Evolutionary conservation across 2,797 vertebrate species (phyloP).

Genomic region (Oophaga sylvatica): DNA sequence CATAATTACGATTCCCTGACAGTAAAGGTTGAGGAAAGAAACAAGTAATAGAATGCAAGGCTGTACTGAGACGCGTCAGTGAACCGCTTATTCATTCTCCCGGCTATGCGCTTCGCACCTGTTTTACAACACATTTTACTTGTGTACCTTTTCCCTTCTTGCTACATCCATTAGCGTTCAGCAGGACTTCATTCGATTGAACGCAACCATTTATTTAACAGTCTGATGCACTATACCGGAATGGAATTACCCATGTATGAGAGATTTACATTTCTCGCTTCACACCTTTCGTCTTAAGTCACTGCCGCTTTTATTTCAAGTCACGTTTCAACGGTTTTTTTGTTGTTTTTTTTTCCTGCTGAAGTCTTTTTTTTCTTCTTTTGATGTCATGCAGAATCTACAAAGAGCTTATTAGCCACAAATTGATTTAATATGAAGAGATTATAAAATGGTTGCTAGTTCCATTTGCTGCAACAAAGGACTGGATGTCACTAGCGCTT

Average conservation of each 20-base stretch:
- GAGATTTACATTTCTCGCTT: slow-evolving; percentile 24
- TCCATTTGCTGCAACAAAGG: background rate
- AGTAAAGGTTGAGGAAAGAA: background rate
- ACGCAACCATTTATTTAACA: slow-evolving; percentile 36
- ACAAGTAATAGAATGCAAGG: background rate
- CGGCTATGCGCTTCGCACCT: background rate
- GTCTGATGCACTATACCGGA: slow-evolving; percentile 17
- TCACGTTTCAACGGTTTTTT: background rate
- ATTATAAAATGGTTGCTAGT: background rate
- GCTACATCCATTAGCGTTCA: slow-evolving; percentile 36
- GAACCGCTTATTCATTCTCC: slow-evolving; percentile 9
- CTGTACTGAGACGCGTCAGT: background rate
- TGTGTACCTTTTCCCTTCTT: slow-evolving; percentile 15
- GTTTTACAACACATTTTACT: slow-evolving; percentile 34
- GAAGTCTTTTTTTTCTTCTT: background rate
- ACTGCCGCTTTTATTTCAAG: background rate
- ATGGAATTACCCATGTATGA: slow-evolving; percentile 32
- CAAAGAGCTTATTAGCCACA: background rate
- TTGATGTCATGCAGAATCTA: slow-evolving; percentile 8
- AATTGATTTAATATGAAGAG: background rate
- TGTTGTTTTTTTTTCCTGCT: background rate
- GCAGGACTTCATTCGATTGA: slow-evolving; percentile 38
- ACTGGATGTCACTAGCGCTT: background rate
- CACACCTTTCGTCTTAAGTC: background rate
- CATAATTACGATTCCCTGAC: background rate